Evolutionary conservation across 2,888 invertebrate genomes (phyloP).

Genomic region (Perdita meconis): DNA sequence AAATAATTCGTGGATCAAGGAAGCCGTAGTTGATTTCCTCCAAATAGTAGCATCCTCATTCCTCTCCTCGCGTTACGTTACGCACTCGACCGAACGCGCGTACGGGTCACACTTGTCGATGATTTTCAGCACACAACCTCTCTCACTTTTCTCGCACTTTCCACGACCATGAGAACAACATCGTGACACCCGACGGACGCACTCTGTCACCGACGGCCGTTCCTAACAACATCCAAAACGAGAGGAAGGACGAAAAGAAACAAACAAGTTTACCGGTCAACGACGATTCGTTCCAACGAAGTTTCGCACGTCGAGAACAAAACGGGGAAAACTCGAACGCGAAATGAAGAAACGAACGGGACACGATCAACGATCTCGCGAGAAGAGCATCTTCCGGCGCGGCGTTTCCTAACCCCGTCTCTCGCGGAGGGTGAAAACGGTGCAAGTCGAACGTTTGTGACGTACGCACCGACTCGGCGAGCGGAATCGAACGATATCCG

Average conservation of each 20-base stretch:
- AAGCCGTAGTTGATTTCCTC: slow-evolving; percentile 54
- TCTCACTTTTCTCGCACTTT: slow-evolving; percentile 75
- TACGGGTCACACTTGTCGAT: slow-evolving; percentile 32
- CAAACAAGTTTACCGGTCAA: neutral
- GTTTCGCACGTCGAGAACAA: too few species aligned
- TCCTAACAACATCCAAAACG: neutral
- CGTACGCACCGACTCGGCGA: neutral
- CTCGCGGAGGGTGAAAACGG: slow-evolving; percentile 36
- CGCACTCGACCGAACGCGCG: slow-evolving; percentile 21
- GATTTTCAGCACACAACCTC: slow-evolving; percentile 25
- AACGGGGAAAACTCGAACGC: neutral
- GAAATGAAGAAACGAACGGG: neutral
- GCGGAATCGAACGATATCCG: slow-evolving; percentile 1
- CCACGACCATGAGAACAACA: slow-evolving; percentile 72
- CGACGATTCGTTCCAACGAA: neutral
- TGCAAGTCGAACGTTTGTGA: slow-evolving; percentile 13
- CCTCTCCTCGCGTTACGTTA: slow-evolving; percentile 28
- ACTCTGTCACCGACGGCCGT: slow-evolving; percentile 31
- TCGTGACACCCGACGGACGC: slow-evolving; percentile 56
- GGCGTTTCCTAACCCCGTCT: slow-evolving; percentile 7
- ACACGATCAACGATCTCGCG: slow-evolving; percentile 4
- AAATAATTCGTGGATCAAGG: slow-evolving; percentile 64
- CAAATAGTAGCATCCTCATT: slow-evolving; percentile 63
- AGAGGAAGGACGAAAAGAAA: neutral
- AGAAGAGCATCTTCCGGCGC: slow-evolving; percentile 26